phyloP scores from a whole-genome alignment of 2,888 invertebrate species.

The Hartigia nigra region DNA sequence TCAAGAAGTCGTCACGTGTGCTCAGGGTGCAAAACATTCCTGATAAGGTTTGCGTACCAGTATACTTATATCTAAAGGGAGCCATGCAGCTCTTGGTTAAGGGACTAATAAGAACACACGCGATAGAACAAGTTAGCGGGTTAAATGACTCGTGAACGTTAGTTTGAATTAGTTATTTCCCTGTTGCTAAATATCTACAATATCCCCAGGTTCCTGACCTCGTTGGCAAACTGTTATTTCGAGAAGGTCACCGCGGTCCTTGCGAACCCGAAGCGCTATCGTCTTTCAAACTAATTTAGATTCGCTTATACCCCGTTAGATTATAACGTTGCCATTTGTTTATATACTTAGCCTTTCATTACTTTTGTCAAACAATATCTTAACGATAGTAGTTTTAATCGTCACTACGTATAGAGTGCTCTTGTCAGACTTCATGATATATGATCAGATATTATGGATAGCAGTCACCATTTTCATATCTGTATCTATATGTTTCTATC shows the following conservation, averaged over 20 bases:
- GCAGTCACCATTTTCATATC: background rate
- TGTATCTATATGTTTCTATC: background rate
- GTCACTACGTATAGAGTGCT: background rate
- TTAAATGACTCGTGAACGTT: slow-evolving; percentile 62
- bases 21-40: background rate
- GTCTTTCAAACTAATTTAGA: background rate
- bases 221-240: slow-evolving; percentile 12
- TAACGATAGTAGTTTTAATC: background rate
- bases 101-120: slow-evolving; percentile 57
- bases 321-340: background rate
- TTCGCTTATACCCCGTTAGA: background rate
- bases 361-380: background rate
- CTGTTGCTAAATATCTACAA: slow-evolving; percentile 28
- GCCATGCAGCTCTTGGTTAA: slow-evolving; percentile 15
- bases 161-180: slow-evolving; percentile 63
- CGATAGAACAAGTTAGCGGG: slow-evolving; percentile 60
- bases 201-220: slow-evolving; percentile 24
- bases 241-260: background rate
- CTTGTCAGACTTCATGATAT: background rate
- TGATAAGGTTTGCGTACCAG: background rate
- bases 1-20: background rate
- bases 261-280: background rate
- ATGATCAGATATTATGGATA: background rate
- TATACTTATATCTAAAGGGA: background rate
- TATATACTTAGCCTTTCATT: background rate